Evolutionary conservation across 2,797 vertebrate genomes (phyloP).

Genomic region (Phrynocephalus forsythii): DNA sequence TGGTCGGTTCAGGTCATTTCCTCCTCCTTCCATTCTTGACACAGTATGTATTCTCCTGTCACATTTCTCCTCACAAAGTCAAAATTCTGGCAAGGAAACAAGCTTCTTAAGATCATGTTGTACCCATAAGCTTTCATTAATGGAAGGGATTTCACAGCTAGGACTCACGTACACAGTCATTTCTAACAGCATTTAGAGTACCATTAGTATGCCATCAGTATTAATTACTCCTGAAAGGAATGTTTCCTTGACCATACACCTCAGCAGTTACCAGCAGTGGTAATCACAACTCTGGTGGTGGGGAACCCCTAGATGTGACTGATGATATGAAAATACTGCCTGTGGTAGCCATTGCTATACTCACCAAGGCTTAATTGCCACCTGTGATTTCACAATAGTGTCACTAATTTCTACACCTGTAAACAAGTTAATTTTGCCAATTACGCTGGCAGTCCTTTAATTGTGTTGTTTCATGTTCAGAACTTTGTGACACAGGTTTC

Average conservation of each 20-base stretch:
- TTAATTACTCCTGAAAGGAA: slow-evolving; percentile 38
- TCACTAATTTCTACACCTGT: slow-evolving; percentile 7
- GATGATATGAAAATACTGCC: slow-evolving; percentile 28
- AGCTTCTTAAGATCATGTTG: slow-evolving; percentile 36
- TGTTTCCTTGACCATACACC: slow-evolving; percentile 37
- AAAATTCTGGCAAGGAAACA: slow-evolving; percentile 39
- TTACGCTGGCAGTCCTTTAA: background rate
- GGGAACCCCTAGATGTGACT: background rate
- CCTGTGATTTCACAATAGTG: background rate
- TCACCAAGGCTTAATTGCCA: slow-evolving; percentile 7
- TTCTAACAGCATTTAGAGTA: slow-evolving; percentile 27
- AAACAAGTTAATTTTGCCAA: slow-evolving; percentile 10
- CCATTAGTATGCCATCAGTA: slow-evolving; percentile 25
- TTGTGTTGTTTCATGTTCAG: background rate
- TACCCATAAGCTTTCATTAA: slow-evolving; percentile 39
- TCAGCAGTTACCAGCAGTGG: slow-evolving; percentile 16
- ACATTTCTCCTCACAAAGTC: slow-evolving; percentile 28
- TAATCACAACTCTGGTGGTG: slow-evolving; percentile 24
- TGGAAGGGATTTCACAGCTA: slow-evolving; percentile 36
- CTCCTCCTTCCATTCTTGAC: background rate
- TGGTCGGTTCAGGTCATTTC: slow-evolving; percentile 7
- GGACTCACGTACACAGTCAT: slow-evolving; percentile 30
- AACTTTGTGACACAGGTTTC: background rate
- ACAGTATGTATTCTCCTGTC: slow-evolving; percentile 28
- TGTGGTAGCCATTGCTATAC: slow-evolving; percentile 9